phyloP scores from a whole-genome alignment of 2,888 invertebrate species.

The Lithosia quadra region DNA sequence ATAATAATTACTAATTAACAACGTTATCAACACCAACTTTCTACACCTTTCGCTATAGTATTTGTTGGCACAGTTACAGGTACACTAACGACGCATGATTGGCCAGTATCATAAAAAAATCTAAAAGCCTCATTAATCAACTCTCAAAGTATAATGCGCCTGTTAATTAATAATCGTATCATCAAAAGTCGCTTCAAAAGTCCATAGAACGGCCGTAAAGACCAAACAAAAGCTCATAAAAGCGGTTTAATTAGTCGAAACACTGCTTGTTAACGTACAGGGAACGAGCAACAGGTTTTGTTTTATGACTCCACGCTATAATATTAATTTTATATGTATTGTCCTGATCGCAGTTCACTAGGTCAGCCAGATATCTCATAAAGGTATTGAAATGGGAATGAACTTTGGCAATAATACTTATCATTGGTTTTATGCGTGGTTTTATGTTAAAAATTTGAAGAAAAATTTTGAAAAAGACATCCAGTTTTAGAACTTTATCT shows the following conservation, averaged over 20 bases:
- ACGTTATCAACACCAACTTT: neutral
- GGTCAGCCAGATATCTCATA: slow-evolving; percentile 41
- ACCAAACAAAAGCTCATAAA: slow-evolving; percentile 64
- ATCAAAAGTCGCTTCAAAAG: slow-evolving; percentile 47
- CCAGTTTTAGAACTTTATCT: no score
- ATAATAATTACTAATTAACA: neutral
- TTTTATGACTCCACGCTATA: slow-evolving; percentile 41
- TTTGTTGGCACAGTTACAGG: neutral
- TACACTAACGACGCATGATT: neutral
- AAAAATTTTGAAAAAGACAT: no score
- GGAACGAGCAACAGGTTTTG: slow-evolving; percentile 55
- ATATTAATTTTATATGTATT: slow-evolving; percentile 47
- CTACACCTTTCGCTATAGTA: neutral
- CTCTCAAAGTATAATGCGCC: slow-evolving; percentile 21
- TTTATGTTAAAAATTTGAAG: neutral
- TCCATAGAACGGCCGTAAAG: slow-evolving; percentile 42
- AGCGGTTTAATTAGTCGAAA: slow-evolving; percentile 64
- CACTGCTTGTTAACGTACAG: slow-evolving; percentile 51
- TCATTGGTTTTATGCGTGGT: neutral
- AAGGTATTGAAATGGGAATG: slow-evolving; percentile 17
- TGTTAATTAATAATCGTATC: slow-evolving; percentile 39
- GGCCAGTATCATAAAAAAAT: slow-evolving; percentile 1
- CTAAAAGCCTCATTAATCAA: slow-evolving; percentile 26
- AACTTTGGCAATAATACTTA: slow-evolving; percentile 13
- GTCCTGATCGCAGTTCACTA: slow-evolving; percentile 28